phyloP scores from a whole-genome alignment of 2,113 vertebrate species.

The Oenanthe melanoleuca region DNA sequence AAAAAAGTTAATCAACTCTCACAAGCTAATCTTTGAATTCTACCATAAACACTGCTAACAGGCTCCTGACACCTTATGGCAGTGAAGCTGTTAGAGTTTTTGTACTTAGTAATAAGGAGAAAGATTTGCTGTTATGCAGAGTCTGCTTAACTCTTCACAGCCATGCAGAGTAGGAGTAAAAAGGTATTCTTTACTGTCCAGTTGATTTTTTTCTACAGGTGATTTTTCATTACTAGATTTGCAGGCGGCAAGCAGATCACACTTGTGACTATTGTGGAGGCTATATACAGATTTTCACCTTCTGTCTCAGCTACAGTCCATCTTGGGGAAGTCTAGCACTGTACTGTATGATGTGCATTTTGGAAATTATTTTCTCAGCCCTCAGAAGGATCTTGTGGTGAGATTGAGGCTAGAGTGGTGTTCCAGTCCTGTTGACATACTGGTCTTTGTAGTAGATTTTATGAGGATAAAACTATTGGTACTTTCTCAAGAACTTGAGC shows the following conservation, averaged over 20 bases:
- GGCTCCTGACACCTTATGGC: background rate
- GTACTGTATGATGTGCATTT: background rate
- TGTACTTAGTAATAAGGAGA: background rate
- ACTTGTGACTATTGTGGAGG: background rate
- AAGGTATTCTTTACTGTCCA: background rate
- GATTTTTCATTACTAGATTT: background rate
- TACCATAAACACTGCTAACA: background rate
- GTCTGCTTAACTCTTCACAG: background rate
- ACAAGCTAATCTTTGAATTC: background rate
- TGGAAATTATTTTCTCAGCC: background rate
- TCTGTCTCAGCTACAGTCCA: background rate
- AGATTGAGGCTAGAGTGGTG: background rate
- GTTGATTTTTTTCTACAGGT: background rate
- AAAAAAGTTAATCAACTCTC: background rate
- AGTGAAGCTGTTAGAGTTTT: background rate
- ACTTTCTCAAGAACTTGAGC: background rate
- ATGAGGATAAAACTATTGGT: background rate
- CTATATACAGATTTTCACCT: background rate
- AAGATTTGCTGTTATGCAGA: background rate
- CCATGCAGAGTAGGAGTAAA: background rate
- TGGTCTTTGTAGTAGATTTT: background rate
- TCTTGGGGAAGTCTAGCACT: background rate
- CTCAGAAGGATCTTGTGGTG: background rate
- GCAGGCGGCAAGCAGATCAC: background rate
- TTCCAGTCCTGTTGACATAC: background rate